Evolutionary conservation across 2,888 invertebrate species (phyloP), one percentile per base, ranked within the genome.

Genomic region (Sminthurinus aureus): DNA sequence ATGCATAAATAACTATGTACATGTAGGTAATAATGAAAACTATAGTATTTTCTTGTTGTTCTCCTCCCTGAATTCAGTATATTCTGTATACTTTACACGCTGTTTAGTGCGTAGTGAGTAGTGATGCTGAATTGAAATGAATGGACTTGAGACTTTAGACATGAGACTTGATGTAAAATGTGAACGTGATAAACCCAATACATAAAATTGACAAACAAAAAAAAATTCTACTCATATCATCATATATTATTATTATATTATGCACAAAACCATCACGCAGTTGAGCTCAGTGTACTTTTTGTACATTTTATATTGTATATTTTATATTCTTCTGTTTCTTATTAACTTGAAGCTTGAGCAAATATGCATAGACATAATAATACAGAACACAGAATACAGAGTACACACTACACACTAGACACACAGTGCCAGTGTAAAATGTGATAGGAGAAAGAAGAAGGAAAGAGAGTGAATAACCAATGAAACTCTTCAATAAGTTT

Each of bases 401-500:
- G 3, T 75, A 38, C 20, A 18, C 26, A 73, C 1, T 74, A 1
- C 0, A 74, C 75, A 26, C 26, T 50, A 51, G 6, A 75, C n/a
- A 75, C 26, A 13, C 58, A 76, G 15, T 73, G 0, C 0, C 20
- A 20, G 76, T 58, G 52, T 51, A 20, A 58, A 76, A 76, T 76
- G 52, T 58, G 13, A 58, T 50, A 76, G 58, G 58, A 73, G 58
- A 22, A 73, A 76, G 52, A 22, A 51, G 75, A 75, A 74, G 74
- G 81, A 20, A 73, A 85, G 85, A 86, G 85, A 85, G 85, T 83
- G 87, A 84, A 38, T 38, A 38, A 86, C 85, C 84, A 87, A 85
- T 86, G 85, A 84, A 84, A 84, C 86, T 85, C 85, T 83, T 86
- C 88, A 88, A 87, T 87, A 87, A 88, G 86, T 88, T 88, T 88